Base-by-base conservation (phyloP, 2,888 invertebrate genomes). In the Andrena marginata region DNA sequence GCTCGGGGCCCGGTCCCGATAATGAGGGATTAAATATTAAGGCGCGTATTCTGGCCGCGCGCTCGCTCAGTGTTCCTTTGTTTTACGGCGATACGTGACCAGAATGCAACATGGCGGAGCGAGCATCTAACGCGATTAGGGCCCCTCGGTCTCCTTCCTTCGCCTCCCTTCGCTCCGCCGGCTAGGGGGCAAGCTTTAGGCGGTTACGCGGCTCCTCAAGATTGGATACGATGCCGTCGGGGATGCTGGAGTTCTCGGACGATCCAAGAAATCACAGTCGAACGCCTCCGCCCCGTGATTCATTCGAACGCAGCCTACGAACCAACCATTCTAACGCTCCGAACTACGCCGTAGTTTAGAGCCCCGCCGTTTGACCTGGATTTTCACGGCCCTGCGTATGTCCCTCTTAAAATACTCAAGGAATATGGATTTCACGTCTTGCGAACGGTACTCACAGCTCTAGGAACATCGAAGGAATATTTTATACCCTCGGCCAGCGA, bases 21-120 rank as follows among this genome's bases (percentile, higher is more conserved):
- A 93, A 94, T 93, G 93, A 94, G 92, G 91, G 92, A 94, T 94
- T 94, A 94, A 94, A 94, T 93, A 94, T 94, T 93, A 87, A 94
- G 88, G 88, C 84, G 87, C 87, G 91, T 92, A 92, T 91, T 90
- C 90, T 87, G 85, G 84, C 85, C 88, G 84, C 82, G 87, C 85
- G 77, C 85, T 85, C 89, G 81, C 88, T 73, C 91, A 89, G 91
- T 92, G 91, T 93, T 92, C 92, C 93, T 94, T 94, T 93, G 93
- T 94, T 94, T 94, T 93, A 93, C 91, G 93, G 86, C 87, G 89
- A 84, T 91, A 94, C 94, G 94, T 94, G 94, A 93, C 91, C 93
- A 93, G 94, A 94, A 93, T 93, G 91, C 92, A 94, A 92, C 86
- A 93, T 93, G 92, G 92, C 90, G 90, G 87, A 31, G 86, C 69